Percentiles rank a stretch among this genome's conserved stretches.
These are phyloP conservation scores for Cryptus viduatorius DNA, from an alignment of 2,888 invertebrate species.

Conservation along the genomic window DNA sequence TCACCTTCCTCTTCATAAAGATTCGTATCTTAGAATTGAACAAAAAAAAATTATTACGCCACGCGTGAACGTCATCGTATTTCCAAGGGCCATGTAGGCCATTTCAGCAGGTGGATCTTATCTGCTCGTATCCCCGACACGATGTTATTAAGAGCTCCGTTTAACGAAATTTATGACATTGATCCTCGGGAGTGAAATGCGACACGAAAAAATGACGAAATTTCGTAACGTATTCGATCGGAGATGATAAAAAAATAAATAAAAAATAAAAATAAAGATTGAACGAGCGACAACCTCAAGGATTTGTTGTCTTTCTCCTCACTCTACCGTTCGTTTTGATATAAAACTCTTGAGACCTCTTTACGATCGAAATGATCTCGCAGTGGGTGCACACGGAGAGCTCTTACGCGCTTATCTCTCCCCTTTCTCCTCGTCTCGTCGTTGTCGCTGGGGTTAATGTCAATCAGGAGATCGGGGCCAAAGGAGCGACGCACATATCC, in stretches of 20 bases:
- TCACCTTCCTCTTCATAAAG: not conserved
- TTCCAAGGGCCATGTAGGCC: slow-evolving; percentile 7
- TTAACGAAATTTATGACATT: slow-evolving; percentile 36
- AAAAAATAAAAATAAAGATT: not conserved
- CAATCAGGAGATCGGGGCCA: slow-evolving; percentile 78
- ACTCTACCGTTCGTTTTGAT: not conserved
- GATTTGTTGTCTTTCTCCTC: not conserved
- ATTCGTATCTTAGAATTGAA: slow-evolving; percentile 1
- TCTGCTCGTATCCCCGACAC: slow-evolving; percentile 33
- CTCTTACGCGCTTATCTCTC: not conserved
- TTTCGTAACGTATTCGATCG: slow-evolving; percentile 36
- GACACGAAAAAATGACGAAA: slow-evolving; percentile 36
- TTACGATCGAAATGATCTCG: slow-evolving; percentile 19
- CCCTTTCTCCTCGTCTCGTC: slow-evolving; percentile 4
- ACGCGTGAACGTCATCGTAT: not conserved
- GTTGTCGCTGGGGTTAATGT: slow-evolving; percentile 72
- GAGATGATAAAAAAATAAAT: slow-evolving; percentile 15
- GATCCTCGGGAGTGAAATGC: not conserved
- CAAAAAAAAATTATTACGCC: slow-evolving; percentile 19
- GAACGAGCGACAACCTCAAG: slow-evolving; percentile 11
- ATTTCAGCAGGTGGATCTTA: slow-evolving; percentile 48
- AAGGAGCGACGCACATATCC: slow-evolving; percentile 80
- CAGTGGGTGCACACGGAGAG: slow-evolving; percentile 32
- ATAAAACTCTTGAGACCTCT: slow-evolving; percentile 15
- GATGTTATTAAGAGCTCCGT: slow-evolving; percentile 39